Conservation (phyloP, 2,797 vertebrate species). For the Limosa lapponica region DNA sequence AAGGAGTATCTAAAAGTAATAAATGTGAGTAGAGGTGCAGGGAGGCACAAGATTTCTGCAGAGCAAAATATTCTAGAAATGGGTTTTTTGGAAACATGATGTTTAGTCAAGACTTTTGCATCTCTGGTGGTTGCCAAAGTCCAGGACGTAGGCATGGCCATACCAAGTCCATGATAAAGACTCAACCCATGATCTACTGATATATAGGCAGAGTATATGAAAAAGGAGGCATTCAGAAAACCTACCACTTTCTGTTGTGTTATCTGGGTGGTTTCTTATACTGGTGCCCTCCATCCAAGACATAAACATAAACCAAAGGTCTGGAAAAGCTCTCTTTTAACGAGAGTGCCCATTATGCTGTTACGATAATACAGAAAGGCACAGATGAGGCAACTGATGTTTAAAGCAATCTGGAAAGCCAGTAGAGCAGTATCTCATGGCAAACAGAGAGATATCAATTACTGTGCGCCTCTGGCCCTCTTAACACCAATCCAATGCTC, state of each 20-base stretch:
- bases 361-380: background rate
- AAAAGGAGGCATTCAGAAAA: background rate
- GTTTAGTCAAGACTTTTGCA: background rate
- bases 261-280: background rate
- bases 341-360: background rate
- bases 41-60: background rate
- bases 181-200: background rate
- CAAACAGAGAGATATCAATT: background rate
- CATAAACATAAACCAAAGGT: background rate
- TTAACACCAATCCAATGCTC: background rate
- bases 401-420: background rate
- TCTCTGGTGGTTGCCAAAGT: background rate
- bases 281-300: background rate
- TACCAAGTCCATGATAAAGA: background rate
- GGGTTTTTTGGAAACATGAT: background rate
- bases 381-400: background rate
- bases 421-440: background rate
- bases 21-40: background rate
- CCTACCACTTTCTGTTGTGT: background rate
- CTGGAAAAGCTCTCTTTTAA: background rate
- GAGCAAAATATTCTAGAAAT: background rate
- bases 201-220: background rate
- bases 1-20: background rate
- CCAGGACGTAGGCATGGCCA: background rate
- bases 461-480: background rate